Evolutionary conservation across 1,140 invertebrate genomes (phyloP), one percentile per base, ranked within the genome.

Genomic region (Diorhabda elongata): DNA sequence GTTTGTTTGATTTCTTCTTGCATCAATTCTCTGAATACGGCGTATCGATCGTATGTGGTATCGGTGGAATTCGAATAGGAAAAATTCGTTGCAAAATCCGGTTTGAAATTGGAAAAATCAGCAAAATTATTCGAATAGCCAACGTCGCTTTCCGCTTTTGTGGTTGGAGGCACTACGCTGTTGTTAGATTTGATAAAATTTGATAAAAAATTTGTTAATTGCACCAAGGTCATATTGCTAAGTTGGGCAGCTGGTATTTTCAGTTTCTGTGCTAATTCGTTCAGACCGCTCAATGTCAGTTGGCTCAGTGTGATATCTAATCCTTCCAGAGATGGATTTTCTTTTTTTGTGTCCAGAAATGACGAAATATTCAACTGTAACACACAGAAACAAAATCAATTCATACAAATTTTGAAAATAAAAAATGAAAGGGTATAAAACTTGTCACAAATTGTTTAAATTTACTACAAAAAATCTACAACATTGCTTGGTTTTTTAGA

Each of bases 191-290:
- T 86, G 68, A 89, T 78, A 74, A 88, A 89, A 43, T 87, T 87
- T 2, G 90, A 87, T 5, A 94, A 83, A 80, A 91, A 92, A 67
- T 89, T 87, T 0, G 92, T 94, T 42, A 95, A 84, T 80, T 95
- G 92, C 8, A 92, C 91, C 58, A 95, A 81, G 0, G 92, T 95
- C 87, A 94, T 90, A 68, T 88, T 91, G 44, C 91, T 92, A n/a
- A 95, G 81, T 71, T 91, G 87, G 56, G 85, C 84, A 0, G 91
- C 86, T 0, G 90, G 91, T 75, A 95, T 91, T 67, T 88, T 87
- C 26, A 95, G 81, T 76, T 90, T 91, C 42, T 78, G 74, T 0
- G 93, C 91, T 69, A 95, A 80, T 62, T 95, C 91, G 70, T 89
- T 89, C 70, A 94, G 85, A 70, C 91, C 91, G 75, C 92, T 87